Evolutionary conservation across 2,113 vertebrate genomes (phyloP), one percentile per base, ranked within the genome.

Genomic region (Pelobates fuscus): DNA sequence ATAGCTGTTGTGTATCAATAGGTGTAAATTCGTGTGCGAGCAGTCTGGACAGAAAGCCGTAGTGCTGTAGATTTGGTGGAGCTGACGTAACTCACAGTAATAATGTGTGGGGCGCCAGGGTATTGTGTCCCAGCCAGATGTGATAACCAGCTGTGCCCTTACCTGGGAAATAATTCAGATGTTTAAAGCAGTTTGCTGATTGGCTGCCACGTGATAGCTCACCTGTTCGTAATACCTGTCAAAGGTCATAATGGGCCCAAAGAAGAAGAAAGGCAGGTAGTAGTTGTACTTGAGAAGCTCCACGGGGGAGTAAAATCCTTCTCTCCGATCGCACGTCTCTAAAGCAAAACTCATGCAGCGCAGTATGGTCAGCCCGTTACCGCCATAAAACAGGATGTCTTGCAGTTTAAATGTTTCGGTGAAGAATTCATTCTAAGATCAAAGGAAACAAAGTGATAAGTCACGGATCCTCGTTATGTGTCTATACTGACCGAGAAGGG

Each of bases 181-280:
- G n/a, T n/a, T n/a, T n/a, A n/a, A n/a, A n/a, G n/a, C n/a, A n/a
- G n/a, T n/a, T n/a, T n/a, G n/a, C n/a, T n/a, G n/a, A n/a, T n/a
- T n/a, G n/a, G n/a, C 30, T 10, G 4, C 30, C 30, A 10, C 30
- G 10, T 10, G 30, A 32, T 5, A 41, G 20, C 83, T 85, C 75
- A 98, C 97, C 90, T 99, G 97, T 23, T 86, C 67, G 0, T 94
- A 86, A 84, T 95, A 99, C 82, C 87, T 89, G 73, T 99, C 97
- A 57, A 97, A 99, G 0, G 95, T 98, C 96, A 99, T 97, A 86
- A 99, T 84, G 44, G 97, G 97, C 41, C 97, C 96, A 0, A 98
- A 99, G 86, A 96, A 99, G 89, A 99, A 99, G 90, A 97, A 98
- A 0, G 96, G 96, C 82, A 99, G 92, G 92, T 99, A 99, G 92